These are phyloP conservation scores for Neolamprologus modestus DNA, from an alignment of 2,113 vertebrate genomes.

Conservation along the genomic window DNA sequence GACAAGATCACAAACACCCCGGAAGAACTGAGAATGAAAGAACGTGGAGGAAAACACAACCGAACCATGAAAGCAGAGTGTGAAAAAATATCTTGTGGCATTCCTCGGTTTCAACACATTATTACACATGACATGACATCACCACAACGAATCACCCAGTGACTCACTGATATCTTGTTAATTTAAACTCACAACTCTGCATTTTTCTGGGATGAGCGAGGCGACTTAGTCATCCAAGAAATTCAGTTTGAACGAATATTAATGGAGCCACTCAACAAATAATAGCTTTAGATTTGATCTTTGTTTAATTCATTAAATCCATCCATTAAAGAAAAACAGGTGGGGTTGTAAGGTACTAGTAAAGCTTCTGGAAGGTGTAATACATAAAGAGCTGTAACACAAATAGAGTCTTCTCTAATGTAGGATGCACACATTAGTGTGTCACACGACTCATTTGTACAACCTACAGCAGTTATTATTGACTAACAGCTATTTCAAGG, in stretches of 20 bases:
- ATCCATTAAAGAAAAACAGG: background rate
- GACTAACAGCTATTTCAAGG: background rate
- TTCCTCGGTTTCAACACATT: background rate
- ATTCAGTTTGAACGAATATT: background rate
- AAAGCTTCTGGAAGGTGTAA: background rate
- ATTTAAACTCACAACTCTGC: background rate
- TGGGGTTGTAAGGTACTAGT: background rate
- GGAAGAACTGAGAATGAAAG: background rate
- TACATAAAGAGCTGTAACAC: background rate
- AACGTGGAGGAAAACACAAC: background rate
- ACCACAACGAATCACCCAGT: background rate
- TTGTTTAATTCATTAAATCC: background rate
- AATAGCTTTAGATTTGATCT: background rate
- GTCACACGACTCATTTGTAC: background rate
- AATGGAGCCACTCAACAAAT: background rate
- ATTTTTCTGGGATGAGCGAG: background rate
- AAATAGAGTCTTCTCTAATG: background rate
- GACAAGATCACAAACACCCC: background rate
- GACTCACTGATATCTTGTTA: background rate
- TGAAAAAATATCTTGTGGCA: background rate
- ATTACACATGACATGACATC: background rate
- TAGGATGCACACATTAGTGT: background rate
- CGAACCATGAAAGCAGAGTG: background rate
- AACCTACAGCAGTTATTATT: background rate
- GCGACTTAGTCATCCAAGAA: background rate